A percentile compares a stretch with the other conserved stretches of the same genome.
Evolutionary conservation across 2,888 invertebrate genomes (phyloP).

Genomic region (Thecophora atra): DNA sequence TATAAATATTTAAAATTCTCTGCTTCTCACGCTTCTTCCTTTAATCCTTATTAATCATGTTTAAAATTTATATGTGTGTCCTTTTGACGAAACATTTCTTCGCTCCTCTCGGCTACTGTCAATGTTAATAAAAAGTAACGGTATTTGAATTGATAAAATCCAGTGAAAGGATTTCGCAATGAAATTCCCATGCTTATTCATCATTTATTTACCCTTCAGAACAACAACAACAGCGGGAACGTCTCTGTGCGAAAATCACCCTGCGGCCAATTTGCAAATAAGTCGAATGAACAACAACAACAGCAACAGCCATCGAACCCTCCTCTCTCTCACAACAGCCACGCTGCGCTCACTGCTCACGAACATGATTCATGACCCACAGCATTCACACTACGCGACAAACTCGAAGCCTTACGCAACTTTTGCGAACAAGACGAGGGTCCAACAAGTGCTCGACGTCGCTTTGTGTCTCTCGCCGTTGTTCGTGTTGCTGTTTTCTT

Average conservation of each 20-base stretch:
- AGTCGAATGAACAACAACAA: not conserved
- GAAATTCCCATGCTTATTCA: constrained; percentile 13
- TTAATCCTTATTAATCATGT: no score
- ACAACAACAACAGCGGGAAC: not conserved
- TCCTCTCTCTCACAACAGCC: not conserved
- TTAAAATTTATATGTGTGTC: no score
- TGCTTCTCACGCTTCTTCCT: no score
- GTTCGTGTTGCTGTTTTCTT: not conserved
- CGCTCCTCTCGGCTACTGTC: no score
- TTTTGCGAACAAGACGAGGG: not conserved
- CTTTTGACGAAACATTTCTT: no score
- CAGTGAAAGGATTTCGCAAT: no score
- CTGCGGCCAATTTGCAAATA: constrained; percentile 34
- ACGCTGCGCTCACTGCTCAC: not conserved
- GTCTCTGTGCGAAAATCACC: constrained; percentile 18
- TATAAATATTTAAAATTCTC: no score
- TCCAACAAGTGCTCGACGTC: not conserved
- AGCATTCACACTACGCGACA: not conserved
- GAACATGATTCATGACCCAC: not conserved
- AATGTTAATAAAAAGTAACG: not conserved
- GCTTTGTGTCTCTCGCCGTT: not conserved
- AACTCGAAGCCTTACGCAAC: not conserved
- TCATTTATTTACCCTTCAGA: not conserved
- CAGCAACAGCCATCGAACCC: constrained; percentile 1
- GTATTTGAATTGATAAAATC: not conserved